These are phyloP conservation scores for Trichoplusia ni DNA, from an alignment of 1,140 invertebrate species.

Conservation along the genomic window DNA sequence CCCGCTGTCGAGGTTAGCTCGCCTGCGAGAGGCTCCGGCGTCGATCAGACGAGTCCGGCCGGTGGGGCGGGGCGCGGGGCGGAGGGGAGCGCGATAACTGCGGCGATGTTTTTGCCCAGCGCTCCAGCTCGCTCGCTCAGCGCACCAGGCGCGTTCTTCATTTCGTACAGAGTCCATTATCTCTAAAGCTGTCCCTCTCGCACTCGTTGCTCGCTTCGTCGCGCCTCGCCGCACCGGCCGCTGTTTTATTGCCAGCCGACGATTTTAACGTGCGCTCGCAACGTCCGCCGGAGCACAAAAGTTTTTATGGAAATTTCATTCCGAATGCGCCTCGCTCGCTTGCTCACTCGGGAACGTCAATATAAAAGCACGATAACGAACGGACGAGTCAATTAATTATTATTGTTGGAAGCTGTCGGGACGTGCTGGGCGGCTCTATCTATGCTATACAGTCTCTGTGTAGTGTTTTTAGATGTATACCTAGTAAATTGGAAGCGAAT, in stretches of 20 bases:
- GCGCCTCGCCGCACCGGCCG: conserved; percentile 78
- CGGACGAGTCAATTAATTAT: conserved; percentile 82
- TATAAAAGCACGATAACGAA: conserved; percentile 81
- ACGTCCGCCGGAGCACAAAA: conserved; percentile 80
- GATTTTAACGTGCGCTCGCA: conserved; percentile 81
- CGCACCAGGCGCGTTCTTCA: conserved; percentile 74
- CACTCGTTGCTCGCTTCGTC: conserved; percentile 64
- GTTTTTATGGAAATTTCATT: conserved; percentile 82
- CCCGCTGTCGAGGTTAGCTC: conserved; percentile 71
- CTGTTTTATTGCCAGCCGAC: conserved; percentile 80
- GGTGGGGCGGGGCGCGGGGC: conserved; percentile 44
- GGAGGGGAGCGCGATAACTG: conserved; percentile 65
- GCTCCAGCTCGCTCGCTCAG: conserved; percentile 71
- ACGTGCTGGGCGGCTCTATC: conserved; percentile 68
- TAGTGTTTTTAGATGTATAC: conserved; percentile 33
- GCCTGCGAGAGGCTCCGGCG: conserved; percentile 70
- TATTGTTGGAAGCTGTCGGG: conserved; percentile 79
- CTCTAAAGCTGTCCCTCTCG: conserved; percentile 65
- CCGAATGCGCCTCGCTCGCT: conserved; percentile 76
- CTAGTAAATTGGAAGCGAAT: conserved; percentile 38
- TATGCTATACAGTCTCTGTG: conserved; percentile 66
- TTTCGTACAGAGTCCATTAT: conserved; percentile 77
- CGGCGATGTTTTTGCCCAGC: conserved; percentile 74
- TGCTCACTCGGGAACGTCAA: conserved; percentile 78
- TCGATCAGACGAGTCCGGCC: conserved; percentile 62